phyloP scores from a whole-genome alignment of 2,797 vertebrate species.

The Melanotaenia parkinsoni region DNA sequence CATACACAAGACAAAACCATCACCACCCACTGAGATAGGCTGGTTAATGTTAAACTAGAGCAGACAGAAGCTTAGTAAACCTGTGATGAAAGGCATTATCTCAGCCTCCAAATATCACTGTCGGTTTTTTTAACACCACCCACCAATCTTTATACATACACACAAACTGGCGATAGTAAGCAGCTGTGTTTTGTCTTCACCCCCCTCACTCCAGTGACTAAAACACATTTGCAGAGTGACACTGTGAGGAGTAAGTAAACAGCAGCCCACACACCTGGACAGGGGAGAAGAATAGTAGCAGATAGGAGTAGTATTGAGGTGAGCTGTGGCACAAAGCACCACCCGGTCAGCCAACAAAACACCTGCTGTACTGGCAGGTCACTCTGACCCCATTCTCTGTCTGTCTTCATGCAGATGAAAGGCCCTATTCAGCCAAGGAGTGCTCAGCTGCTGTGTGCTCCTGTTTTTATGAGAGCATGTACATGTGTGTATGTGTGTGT shows the following conservation, averaged over 20 bases:
- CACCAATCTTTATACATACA: constrained; percentile 38
- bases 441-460: constrained; percentile 72
- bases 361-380: constrained; percentile 79
- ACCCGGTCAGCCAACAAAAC: constrained; percentile 76
- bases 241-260: constrained; percentile 56
- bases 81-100: constrained; percentile 58
- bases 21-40: constrained; percentile 51
- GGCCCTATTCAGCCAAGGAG: constrained; percentile 73
- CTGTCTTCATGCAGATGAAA: constrained; percentile 77
- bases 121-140: constrained; percentile 55
- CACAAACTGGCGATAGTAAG: constrained; percentile 44
- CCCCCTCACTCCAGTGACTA: constrained; percentile 43
- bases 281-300: constrained; percentile 35
- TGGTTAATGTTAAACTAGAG: constrained; percentile 70
- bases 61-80: constrained; percentile 66
- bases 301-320: constrained; percentile 41
- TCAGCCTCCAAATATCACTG: constrained; percentile 57
- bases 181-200: constrained; percentile 66
- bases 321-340: constrained; percentile 50
- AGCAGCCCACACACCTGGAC: constrained; percentile 77
- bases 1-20: constrained; percentile 28
- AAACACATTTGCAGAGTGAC: constrained; percentile 55
- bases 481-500: constrained; percentile 33
- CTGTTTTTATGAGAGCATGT: constrained; percentile 25
- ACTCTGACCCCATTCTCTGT: constrained; percentile 68